Conservation (phyloP, 2,888 invertebrate species). For the Eilema sororculum region DNA sequence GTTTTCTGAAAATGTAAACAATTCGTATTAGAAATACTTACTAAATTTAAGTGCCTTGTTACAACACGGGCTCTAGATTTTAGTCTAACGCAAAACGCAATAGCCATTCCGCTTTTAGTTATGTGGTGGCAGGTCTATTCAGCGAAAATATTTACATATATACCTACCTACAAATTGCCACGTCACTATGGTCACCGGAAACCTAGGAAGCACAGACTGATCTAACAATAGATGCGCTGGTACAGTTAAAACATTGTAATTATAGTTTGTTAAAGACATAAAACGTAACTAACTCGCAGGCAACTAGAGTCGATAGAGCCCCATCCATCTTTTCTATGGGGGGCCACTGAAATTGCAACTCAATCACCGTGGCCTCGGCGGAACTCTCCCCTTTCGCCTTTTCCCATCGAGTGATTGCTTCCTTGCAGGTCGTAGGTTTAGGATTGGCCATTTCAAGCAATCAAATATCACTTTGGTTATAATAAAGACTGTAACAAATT, state of each 20-base stretch:
- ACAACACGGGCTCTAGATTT: no score
- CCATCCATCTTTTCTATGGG: slow-evolving; percentile 98
- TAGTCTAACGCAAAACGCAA: no score
- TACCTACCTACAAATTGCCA: neutral
- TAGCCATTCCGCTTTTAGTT: no score
- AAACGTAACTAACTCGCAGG: slow-evolving; percentile 86
- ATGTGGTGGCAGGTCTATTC: no score
- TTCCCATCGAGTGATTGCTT: slow-evolving; percentile 95
- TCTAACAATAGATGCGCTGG: neutral
- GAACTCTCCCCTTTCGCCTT: slow-evolving; percentile 89
- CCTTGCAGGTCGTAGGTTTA: slow-evolving; percentile 66
- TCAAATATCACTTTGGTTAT: neutral
- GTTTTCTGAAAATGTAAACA: slow-evolving; percentile 88
- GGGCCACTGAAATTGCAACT: slow-evolving; percentile 95
- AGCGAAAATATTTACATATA: no score
- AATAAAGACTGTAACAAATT: no score
- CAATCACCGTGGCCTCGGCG: slow-evolving; percentile 90
- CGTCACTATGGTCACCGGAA: neutral
- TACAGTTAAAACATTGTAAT: neutral
- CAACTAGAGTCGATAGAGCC: slow-evolving; percentile 90
- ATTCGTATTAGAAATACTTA: neutral
- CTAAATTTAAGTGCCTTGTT: no score
- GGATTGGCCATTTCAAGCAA: slow-evolving; percentile 22
- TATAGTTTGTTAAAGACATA: neutral
- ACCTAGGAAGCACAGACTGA: neutral